Conservation (phyloP, 2,113 vertebrate species). For the Pomatorhinus ruficollis region DNA sequence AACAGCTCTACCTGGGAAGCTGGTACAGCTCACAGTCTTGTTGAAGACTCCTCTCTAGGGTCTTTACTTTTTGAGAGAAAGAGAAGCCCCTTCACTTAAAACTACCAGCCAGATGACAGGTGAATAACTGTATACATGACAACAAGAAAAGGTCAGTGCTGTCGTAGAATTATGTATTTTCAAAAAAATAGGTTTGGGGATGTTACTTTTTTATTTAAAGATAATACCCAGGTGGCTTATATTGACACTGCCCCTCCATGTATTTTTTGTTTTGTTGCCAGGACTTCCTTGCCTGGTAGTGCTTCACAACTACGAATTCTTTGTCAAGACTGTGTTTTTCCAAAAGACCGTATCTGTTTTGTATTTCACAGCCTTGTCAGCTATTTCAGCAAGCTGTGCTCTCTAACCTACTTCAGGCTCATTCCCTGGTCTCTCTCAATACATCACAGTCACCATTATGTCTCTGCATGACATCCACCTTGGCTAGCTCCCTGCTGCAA, state of each 20-base stretch:
- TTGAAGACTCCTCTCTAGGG: background rate
- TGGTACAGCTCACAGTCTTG: background rate
- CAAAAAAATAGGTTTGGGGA: background rate
- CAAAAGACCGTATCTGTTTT: background rate
- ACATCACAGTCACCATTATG: slow-evolving; percentile 36
- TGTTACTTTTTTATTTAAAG: background rate
- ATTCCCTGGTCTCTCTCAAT: slow-evolving; percentile 37
- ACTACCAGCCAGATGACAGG: background rate
- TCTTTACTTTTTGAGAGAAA: background rate
- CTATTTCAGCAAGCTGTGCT: slow-evolving; percentile 30
- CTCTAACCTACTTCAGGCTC: slow-evolving; percentile 53
- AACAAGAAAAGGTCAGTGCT: background rate
- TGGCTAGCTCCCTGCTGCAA: slow-evolving; percentile 33
- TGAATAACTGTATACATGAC: background rate
- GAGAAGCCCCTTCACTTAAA: background rate
- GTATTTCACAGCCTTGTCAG: background rate
- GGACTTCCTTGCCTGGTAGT: background rate
- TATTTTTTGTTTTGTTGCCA: background rate
- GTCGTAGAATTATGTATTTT: background rate
- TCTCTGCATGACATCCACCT: slow-evolving; percentile 15
- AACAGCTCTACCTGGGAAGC: background rate
- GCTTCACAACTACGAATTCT: background rate
- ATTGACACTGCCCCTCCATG: background rate
- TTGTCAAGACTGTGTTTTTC: background rate
- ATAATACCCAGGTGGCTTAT: background rate